Evolutionary conservation across 2,797 vertebrate genomes (phyloP), one percentile per base, ranked within the genome.

Genomic region (Antrozous pallidus): DNA sequence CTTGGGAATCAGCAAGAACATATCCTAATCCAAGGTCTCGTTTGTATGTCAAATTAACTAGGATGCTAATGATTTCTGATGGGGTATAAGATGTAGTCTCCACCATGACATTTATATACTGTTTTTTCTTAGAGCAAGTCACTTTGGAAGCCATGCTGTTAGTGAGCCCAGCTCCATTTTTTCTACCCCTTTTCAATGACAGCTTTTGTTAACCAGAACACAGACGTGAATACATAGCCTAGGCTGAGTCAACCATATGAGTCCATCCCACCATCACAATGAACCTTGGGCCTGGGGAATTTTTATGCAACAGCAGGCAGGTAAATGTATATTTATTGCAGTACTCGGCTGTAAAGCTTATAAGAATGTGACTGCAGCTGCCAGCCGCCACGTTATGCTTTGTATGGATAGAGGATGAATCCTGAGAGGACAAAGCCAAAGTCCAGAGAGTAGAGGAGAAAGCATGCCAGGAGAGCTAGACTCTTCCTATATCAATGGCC

Each of bases 141-240:
- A 17, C 81, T 93, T 45, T 36, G 42, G 20, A 54, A 31, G 4
- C 65, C 58, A 2, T 51, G 6, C 20, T 85, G 74, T 85, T 71
- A 79, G 40, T 58, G 38, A 54, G n/a, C 1, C 40, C 6, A 40
- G 33, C 14, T 54, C 4, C 54, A 4, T 81, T 93, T 94, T 20
- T 40, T 85, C 56, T 71, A 6, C 33, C 14, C 79, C n/a, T 8
- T 92, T 70, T 54, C 3, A 26, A 40, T n/a, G 79, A 61, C 40
- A 78, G 20, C 22, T 38, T 88, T 87, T 96, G 69, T 67, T 90
- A 71, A 80, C 17, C 14, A 84, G 54, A 91, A n/a, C 63, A 79
- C 42, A 86, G 63, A 79, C 22, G 1, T 33, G 33, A 73, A 5
- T 12, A 24, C 42, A 63, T 22, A 63, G 88, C 63, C 56, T n/a